Percentiles rank a stretch among this genome's conserved stretches.
These are phyloP conservation scores for Drosophila virilis DNA, from an alignment of 1,140 invertebrate genomes.

Conservation along the genomic window DNA sequence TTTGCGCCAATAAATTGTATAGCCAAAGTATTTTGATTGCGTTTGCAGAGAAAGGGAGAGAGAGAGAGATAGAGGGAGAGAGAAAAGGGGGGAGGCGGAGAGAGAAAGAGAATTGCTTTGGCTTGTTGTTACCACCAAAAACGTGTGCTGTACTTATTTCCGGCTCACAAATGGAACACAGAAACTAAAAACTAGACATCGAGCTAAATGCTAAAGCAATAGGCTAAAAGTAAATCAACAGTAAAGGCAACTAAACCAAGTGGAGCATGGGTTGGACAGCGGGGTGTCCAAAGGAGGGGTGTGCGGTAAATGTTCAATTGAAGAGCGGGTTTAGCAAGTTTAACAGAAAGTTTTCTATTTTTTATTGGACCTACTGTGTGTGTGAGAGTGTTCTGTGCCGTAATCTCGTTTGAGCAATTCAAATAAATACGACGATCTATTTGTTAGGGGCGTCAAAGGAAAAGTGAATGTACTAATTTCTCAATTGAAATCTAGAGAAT, in stretches of 20 bases:
- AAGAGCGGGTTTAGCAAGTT: conserved; percentile 54
- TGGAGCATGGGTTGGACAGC: conserved; percentile 18
- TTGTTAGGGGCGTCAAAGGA: conserved; percentile 73
- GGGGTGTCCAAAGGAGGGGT: neutral
- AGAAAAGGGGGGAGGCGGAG: neutral
- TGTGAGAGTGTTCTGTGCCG: conserved; percentile 34
- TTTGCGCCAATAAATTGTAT: conserved; percentile 81
- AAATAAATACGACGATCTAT: conserved; percentile 77
- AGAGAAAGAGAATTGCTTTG: no score
- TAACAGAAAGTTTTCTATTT: conserved; percentile 65
- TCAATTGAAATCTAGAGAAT: conserved; percentile 66
- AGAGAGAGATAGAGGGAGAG: neutral
- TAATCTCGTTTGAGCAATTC: conserved; percentile 75
- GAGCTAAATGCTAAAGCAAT: conserved; percentile 76
- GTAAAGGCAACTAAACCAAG: conserved; percentile 62
- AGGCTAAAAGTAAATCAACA: conserved; percentile 81
- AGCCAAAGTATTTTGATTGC: conserved; percentile 81
- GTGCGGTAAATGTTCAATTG: conserved; percentile 14
- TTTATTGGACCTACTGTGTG: conserved; percentile 37
- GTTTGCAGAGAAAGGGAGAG: conserved; percentile 30
- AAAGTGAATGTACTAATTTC: conserved; percentile 80
- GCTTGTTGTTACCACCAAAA: conserved; percentile 19
- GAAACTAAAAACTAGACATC: conserved; percentile 70
- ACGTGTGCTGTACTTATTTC: conserved; percentile 72
- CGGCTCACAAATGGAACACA: conserved; percentile 68